Evolutionary conservation across 2,888 invertebrate genomes (phyloP), one percentile per base, ranked within the genome.

Genomic region (Stictocephala bisonia): DNA sequence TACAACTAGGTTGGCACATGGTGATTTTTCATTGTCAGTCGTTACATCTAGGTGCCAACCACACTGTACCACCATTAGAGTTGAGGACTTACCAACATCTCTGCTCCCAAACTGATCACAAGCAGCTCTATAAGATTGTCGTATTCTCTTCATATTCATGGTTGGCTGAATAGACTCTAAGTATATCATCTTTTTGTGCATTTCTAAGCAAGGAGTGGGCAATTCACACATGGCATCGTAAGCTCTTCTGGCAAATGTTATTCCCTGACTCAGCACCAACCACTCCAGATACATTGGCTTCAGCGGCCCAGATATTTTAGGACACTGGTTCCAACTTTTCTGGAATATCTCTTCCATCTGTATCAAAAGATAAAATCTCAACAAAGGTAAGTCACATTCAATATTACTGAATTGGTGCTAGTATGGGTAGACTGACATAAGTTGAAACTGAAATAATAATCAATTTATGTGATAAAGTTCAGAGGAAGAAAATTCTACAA

Each of bases 91-190:
- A 81, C 81, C 81, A 64, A 88, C 84, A 81, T 88, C 87, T 2
- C 84, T 85, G 78, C 85, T 85, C 0, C 93, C 93, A 83, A 92
- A 92, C 76, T 91, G 90, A 71, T 87, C 84, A 15, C 88, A 86
- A 31, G 90, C 87, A 77, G 88, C 86, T 81, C 91, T 89, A 81
- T 88, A 88, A 77, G 88, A 90, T 80, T 87, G 86, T 66, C 90
- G 87, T 77, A 88, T 86, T 73, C 84, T 83, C 76, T 87, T 86
- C 0, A 85, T 77, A 79, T 87, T 86, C 0, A 83, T 81, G 50
- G 83, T 80, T 1, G 83, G 81, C 74, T 85, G 85, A 76, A 83
- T 72, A 64, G 82, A 74, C 29, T 88, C 87, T 3, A 88, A 77
- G 31, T 81, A 80, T 1, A 84, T 82, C 90, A 91, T 92, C 79